Base-by-base conservation (phyloP, 1,140 invertebrate genomes). In the Drosophila lacertosa region DNA sequence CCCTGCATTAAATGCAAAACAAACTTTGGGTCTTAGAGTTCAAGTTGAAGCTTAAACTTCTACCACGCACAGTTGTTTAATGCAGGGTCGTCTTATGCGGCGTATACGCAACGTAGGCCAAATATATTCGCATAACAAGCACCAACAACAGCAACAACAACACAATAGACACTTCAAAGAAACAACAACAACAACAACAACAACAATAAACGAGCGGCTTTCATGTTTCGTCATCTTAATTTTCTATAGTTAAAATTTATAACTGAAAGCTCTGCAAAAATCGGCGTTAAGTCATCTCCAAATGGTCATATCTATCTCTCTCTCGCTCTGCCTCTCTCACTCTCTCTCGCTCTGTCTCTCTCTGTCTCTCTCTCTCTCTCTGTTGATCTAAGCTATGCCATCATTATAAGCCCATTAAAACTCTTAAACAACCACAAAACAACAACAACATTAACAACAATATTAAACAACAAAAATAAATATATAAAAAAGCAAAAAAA, bases 71-170 rank as follows among this genome's bases (percentile, higher is more conserved):
- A 84, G 65, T 73, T 45, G 69, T 77, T 76, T 50, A 53, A 53
- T 74, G 74, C 32, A 88, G 70, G 45, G 63, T 58, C 65, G 54
- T 73, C 48, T 20, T 44, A 74, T 20, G 77, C 73, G 73, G 73
- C 81, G 81, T 84, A 86, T 84, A 86, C 58, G 53, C 74, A 70
- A 77, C 51, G 57, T 77, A 83, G 76, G 75, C 26, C 26, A 53
- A n/a, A 37, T 58, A 60, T 39, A 48, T n/a, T 7, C 18, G 24
- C 44, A 50, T 63, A 22, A 54, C 33, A 45, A 58, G 24, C 20
- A 20, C 54, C 53, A 65, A 58, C 29, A 13, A 26, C 42, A 47
- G 33, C 24, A 39, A 32, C 48, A 37, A 55, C 40, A 59, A 26
- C 55, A 65, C 47, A 59, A 59, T n/a, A n/a, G n/a, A n/a, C n/a